Conservation (phyloP, 64 coral and sea anemone species). For the Pachyseris speciosa region DNA sequence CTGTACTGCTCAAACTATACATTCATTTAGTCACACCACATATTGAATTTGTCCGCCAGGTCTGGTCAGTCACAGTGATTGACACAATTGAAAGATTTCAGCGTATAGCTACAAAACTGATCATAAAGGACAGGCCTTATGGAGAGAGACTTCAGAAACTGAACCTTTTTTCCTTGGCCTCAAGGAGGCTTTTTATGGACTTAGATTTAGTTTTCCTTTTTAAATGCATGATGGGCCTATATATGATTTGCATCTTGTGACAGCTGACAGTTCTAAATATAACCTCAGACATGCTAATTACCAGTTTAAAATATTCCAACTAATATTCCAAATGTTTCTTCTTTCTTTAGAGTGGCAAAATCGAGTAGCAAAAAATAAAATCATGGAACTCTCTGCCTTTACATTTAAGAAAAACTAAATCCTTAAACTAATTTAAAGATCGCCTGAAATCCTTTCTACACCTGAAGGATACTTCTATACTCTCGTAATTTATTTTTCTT, state of each 20-base stretch:
- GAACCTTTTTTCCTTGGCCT: constrained; percentile 8
- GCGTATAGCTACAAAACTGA: constrained; percentile 22
- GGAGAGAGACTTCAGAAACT: not conserved
- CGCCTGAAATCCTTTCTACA: not conserved
- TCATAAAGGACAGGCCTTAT: constrained; percentile 28
- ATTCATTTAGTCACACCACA: not conserved
- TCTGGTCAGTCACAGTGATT: not conserved
- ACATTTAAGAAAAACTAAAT: not conserved
- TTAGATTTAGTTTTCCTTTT: not conserved
- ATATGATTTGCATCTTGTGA: not conserved
- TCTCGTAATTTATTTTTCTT: not conserved
- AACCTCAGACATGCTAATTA: constrained; percentile 6
- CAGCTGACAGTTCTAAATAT: not conserved
- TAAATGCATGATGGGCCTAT: not conserved
- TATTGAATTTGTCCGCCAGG: not conserved
- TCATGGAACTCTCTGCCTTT: not conserved
- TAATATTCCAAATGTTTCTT: not conserved
- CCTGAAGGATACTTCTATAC: not conserved
- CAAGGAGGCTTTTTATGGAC: constrained; percentile 5
- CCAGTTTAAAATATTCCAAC: not conserved
- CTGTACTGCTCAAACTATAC: not conserved
- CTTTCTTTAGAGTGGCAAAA: not conserved
- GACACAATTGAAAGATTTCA: constrained; percentile 43
- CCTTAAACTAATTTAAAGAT: not conserved
- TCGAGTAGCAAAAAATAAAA: too few species aligned